These are phyloP conservation scores for Bryconaethiops microstoma DNA, from an alignment of 2,797 vertebrate species.

Conservation along the genomic window DNA sequence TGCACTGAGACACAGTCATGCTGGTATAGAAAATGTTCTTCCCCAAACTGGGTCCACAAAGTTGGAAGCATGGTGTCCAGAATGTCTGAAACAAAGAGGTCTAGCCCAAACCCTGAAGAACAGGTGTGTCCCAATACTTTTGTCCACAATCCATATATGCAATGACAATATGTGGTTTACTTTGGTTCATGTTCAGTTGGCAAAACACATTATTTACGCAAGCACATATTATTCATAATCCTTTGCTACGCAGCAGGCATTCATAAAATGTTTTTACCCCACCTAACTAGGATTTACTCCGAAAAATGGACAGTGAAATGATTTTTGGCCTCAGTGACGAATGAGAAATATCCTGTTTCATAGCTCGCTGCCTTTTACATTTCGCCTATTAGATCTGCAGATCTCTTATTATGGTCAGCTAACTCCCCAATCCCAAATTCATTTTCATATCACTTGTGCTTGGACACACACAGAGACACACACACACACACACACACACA, in stretches of 20 bases:
- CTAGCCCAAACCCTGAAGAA: too few relatives aligned
- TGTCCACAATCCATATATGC: too few relatives aligned
- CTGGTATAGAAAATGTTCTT: too few relatives aligned
- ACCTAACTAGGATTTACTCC: constrained; percentile 21
- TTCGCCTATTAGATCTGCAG: constrained; percentile 42
- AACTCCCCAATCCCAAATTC: constrained; percentile 34
- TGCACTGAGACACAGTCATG: too few relatives aligned
- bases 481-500: constrained; percentile 14
- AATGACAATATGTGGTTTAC: too few relatives aligned
- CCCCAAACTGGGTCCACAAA: too few relatives aligned
- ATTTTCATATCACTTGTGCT: constrained; percentile 48
- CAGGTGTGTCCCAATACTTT: too few relatives aligned
- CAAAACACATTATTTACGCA: not conserved
- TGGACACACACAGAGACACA: not conserved
- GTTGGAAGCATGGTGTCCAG: too few relatives aligned
- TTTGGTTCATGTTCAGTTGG: not conserved
- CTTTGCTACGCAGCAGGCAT: constrained; percentile 25
- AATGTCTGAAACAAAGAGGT: too few relatives aligned
- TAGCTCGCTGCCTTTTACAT: constrained; percentile 45
- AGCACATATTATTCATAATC: constrained; percentile 23
- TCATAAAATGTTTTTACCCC: constrained; percentile 9
- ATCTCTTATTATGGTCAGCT: constrained; percentile 38
- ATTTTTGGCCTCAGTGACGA: constrained; percentile 19
- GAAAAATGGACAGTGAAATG: constrained; percentile 33
- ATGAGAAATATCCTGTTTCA: constrained; percentile 45